These are phyloP conservation scores for Aromia moschata DNA, from an alignment of 2,888 invertebrate genomes.

Conservation along the genomic window DNA sequence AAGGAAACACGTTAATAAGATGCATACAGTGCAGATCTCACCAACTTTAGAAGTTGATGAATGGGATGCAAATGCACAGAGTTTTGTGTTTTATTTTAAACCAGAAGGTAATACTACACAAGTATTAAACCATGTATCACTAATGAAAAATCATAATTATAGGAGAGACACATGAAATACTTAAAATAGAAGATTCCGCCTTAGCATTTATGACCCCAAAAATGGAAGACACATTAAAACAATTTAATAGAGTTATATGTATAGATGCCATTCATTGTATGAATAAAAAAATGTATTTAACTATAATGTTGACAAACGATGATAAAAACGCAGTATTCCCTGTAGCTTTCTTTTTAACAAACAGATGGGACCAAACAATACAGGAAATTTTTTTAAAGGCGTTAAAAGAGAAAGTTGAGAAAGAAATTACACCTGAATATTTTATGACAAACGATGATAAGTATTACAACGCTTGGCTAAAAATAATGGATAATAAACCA, in stretches of 20 bases:
- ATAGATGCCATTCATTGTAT: conserved; percentile 38
- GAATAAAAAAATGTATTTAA: conserved; percentile 27
- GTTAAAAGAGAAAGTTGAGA: conserved; percentile 28
- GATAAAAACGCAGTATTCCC: conserved; percentile 35
- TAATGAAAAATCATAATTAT: too few relatives aligned
- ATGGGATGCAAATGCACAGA: too few relatives aligned
- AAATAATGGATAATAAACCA: conserved; percentile 31
- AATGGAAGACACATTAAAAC: conserved; percentile 32
- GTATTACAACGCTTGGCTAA: conserved; percentile 5
- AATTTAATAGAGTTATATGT: conserved; percentile 30
- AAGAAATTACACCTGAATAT: conserved; percentile 29
- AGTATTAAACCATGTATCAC: too few relatives aligned
- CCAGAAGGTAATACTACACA: too few relatives aligned
- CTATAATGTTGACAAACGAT: conserved; percentile 32
- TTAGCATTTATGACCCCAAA: conserved; percentile 35
- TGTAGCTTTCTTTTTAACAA: conserved; percentile 34
- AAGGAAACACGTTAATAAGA: too few relatives aligned
- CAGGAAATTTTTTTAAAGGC: conserved; percentile 40
- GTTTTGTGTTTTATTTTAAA: too few relatives aligned
- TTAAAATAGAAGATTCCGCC: conserved; percentile 38
- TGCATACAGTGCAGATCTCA: too few relatives aligned
- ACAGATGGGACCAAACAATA: conserved; percentile 30
- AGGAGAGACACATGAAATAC: too few relatives aligned
- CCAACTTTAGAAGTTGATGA: too few relatives aligned
- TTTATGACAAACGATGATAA: conserved; percentile 38